phyloP scores from a whole-genome alignment of 1,140 invertebrate species.

The Lepidurus couesii region DNA sequence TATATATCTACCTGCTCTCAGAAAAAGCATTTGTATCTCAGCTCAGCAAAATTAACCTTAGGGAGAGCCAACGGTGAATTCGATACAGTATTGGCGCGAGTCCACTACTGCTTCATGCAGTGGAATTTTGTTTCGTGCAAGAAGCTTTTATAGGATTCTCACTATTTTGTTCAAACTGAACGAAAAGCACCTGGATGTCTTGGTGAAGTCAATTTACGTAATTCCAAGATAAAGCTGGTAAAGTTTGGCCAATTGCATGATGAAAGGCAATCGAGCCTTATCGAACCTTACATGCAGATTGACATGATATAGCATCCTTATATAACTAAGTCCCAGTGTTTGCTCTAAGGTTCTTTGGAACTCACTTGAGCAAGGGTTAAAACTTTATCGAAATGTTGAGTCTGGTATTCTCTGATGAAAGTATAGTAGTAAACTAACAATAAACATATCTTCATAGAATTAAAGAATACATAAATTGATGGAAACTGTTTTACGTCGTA shows the following conservation, averaged over 20 bases:
- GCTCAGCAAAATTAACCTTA: slow-evolving; percentile 22
- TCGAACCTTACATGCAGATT: background rate
- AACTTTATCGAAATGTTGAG: no score
- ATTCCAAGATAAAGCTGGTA: background rate
- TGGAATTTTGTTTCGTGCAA: background rate
- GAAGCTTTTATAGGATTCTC: background rate
- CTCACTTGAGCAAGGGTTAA: no score
- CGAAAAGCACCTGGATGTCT: no score
- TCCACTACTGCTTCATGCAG: slow-evolving; percentile 8
- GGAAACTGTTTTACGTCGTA: background rate
- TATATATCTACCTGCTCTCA: background rate
- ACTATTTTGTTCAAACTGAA: background rate
- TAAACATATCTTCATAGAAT: no score
- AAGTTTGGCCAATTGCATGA: background rate
- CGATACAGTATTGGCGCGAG: background rate
- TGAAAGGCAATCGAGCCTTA: background rate
- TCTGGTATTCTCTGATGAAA: no score
- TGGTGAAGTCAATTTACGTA: background rate
- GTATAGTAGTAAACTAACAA: no score
- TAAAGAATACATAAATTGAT: no score
- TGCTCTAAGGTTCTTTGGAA: no score
- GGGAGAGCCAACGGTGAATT: background rate
- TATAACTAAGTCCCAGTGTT: no score
- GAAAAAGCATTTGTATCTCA: background rate
- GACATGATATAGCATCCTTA: no score